Evolutionary conservation across 2,888 invertebrate species (phyloP).

Genomic region (Emmelina monodactyla): DNA sequence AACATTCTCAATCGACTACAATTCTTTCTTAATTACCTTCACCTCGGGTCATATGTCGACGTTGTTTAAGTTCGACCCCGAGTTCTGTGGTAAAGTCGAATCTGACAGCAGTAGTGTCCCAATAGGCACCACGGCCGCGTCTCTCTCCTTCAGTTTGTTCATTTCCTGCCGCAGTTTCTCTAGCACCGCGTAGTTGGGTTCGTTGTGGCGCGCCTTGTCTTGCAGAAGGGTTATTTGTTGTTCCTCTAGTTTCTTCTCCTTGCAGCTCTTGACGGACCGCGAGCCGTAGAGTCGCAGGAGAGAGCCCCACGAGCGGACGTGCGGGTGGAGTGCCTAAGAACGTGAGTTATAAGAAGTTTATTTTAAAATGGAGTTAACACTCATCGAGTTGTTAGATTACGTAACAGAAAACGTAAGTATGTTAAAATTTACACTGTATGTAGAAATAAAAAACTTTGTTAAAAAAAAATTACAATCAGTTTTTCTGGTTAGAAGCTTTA

Average conservation of each 20-base stretch:
- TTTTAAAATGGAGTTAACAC: too few species aligned
- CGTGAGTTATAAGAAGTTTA: too few species aligned
- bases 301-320: conserved; percentile 94
- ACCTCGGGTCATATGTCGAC: conserved; percentile 69
- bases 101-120: conserved; percentile 53
- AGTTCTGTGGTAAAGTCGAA: conserved; percentile 72
- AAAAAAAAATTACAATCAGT: too few species aligned
- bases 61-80: conserved; percentile 80
- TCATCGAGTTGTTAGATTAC: too few species aligned
- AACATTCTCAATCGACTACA: too few species aligned
- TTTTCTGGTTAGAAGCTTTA: too few species aligned
- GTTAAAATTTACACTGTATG: too few species aligned
- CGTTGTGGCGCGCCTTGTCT: conserved; percentile 85
- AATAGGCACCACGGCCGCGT: conserved; percentile 66
- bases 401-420: too few species aligned
- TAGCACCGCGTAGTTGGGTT: conserved; percentile 90
- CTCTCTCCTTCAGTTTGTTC: conserved; percentile 74
- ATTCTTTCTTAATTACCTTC: too few species aligned
- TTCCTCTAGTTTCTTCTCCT: conserved; percentile 91
- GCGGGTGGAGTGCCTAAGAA: conserved; percentile 92
- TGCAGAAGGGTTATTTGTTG: conserved; percentile 89
- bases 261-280: conserved; percentile 87
- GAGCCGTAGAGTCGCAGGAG: conserved; percentile 92
- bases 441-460: too few species aligned
- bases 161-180: conserved; percentile 86